phyloP scores from a whole-genome alignment of 2,797 vertebrate species.

The Micromesistius poutassou region DNA sequence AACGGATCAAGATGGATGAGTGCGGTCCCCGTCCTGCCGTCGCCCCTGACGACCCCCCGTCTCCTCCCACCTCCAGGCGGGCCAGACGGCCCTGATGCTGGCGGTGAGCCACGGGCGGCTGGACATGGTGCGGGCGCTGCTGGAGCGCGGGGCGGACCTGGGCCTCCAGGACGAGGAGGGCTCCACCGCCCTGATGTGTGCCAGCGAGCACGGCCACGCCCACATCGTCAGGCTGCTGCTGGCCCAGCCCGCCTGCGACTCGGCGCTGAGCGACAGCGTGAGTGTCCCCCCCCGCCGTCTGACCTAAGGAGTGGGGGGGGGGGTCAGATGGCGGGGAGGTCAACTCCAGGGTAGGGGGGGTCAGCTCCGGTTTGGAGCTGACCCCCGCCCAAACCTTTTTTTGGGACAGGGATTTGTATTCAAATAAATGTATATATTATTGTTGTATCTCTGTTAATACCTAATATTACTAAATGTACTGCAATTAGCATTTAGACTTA shows the following conservation, averaged over 20 bases:
- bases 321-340: too few relatives aligned
- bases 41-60: neutral
- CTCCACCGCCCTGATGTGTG: constrained; percentile 96
- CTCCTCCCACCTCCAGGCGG: constrained; percentile 75
- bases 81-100: constrained; percentile 96
- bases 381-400: too few relatives aligned
- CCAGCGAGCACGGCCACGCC: constrained; percentile 91
- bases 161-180: constrained; percentile 95
- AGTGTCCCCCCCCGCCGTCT: constrained; percentile 38
- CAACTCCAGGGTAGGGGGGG: too few relatives aligned
- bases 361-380: too few relatives aligned
- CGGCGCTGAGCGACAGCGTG: constrained; percentile 87
- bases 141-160: constrained; percentile 86
- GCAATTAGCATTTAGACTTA: too few relatives aligned
- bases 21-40: too few relatives aligned
- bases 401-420: too few relatives aligned
- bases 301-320: too few relatives aligned
- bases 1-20: neutral
- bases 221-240: constrained; percentile 90
- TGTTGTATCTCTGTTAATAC: too few relatives aligned
- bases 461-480: too few relatives aligned
- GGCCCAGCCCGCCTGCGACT: constrained; percentile 83
- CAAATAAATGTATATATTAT: too few relatives aligned
- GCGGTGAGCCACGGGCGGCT: constrained; percentile 92
- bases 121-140: constrained; percentile 90